Evolutionary conservation across 2,888 invertebrate species (phyloP), one percentile per base, ranked within the genome.

Genomic region (Gibbula magus): DNA sequence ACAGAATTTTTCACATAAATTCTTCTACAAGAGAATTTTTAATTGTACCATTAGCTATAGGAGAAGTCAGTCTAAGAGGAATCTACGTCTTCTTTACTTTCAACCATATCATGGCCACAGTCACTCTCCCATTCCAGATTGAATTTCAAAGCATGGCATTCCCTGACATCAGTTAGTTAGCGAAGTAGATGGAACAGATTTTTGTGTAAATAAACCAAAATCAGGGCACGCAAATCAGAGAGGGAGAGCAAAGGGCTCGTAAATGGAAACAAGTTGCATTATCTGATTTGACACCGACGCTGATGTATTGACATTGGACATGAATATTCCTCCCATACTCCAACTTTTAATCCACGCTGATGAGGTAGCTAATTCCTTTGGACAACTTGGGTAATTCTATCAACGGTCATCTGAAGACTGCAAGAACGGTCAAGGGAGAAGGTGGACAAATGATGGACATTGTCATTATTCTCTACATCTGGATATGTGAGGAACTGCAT

Each of bases 301-400:
- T 61, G 61, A 61, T 61, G 29, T 61, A 61, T 61, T 61, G 61
- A 29, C 61, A 61, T 20, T n/a, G n/a, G 29, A 29, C 61, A 61
- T 61, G 61, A 61, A 61, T 61, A 61, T 61, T 61, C 61, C 61
- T 61, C 61, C 61, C 61, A 13, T 29, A 61, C 61, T 29, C 61
- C 1, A 61, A 29, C 61, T 61, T 29, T 61, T 29, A 61, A 29
- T 61, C 61, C 25, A 25, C 10, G 45, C 61, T 61, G 61, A 61
- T 61, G 61, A 61, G 61, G 18, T 16, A 29, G 29, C 29, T 61
- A 29, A 61, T 61, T 29, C 61, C 4, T 18, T 10, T 29, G 5
- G 25, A 61, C 16, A 22, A 25, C 29, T 61, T 25, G 5, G 5
- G 29, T 61, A 61, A 61, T 61, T 25, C 25, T 61, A 29, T 61